Conservation (phyloP, 2,113 vertebrate species). For the Chaenocephalus aceratus region DNA sequence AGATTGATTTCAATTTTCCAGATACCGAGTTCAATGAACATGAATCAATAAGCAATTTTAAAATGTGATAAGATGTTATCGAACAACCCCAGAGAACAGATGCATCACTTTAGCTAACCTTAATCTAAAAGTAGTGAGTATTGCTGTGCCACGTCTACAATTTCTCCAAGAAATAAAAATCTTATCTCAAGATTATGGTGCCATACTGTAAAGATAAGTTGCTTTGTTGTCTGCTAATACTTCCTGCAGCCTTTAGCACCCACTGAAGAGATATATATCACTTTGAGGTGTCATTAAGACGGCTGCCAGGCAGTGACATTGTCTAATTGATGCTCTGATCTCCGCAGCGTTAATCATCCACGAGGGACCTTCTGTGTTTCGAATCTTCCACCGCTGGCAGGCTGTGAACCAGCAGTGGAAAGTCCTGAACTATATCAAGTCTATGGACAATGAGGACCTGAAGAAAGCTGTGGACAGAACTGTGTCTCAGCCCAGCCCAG, state of each 20-base stretch:
- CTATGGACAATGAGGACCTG: conserved; percentile 92
- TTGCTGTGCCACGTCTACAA: conserved; percentile 13
- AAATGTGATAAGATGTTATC: conserved; percentile 67
- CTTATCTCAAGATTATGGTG: conserved; percentile 40
- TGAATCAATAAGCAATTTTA: conserved; percentile 88
- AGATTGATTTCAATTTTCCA: conserved; percentile 78
- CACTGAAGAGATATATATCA: conserved; percentile 52
- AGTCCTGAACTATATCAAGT: conserved; percentile 98
- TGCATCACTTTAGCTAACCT: conserved; percentile 56
- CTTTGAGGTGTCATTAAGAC: conserved; percentile 46
- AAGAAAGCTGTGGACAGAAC: conserved; percentile 89
- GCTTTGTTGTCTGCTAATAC: conserved; percentile 49
- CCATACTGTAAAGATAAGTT: conserved; percentile 48
- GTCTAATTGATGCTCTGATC: conserved; percentile 60
- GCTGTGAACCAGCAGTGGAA: conserved; percentile 99
- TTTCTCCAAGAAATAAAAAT: conserved; percentile 54
- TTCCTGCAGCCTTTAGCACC: conserved; percentile 38
- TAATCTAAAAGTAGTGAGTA: conserved; percentile 37
- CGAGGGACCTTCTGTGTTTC: conserved; percentile 97
- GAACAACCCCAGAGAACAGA: conserved; percentile 54
- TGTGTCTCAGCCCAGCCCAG: conserved; percentile 87
- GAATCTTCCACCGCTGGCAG: conserved; percentile 99
- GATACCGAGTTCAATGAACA: conserved; percentile 72
- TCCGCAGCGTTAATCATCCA: conserved; percentile 95
- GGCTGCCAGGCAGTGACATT: conserved; percentile 52